Conservation (phyloP, 2,888 invertebrate genomes). For the Zelleria hepariella region DNA sequence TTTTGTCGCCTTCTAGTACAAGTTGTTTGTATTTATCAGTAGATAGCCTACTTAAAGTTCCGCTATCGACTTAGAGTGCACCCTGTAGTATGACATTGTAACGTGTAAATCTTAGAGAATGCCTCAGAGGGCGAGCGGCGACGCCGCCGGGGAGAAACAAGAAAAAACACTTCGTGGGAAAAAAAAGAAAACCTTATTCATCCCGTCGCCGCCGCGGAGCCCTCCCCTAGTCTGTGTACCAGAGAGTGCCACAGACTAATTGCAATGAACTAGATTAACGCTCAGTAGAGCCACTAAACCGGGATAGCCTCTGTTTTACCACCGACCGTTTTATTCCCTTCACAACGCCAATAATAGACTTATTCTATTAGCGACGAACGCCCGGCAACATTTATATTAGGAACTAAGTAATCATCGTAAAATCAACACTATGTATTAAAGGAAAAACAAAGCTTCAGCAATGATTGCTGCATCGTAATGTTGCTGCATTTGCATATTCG, state of each 20-base stretch:
- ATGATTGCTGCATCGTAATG: background rate
- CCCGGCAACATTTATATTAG: conserved; percentile 47
- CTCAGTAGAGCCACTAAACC: conserved; percentile 54
- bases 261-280: conserved; percentile 66
- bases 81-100: conserved; percentile 18
- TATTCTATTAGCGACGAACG: conserved; percentile 52
- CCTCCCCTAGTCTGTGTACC: conserved; percentile 17
- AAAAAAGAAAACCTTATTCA: conserved; percentile 44
- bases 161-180: conserved; percentile 36
- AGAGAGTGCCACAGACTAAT: conserved; percentile 52
- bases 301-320: conserved; percentile 49
- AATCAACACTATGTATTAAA: conserved; percentile 31
- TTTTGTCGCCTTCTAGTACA: too few species aligned
- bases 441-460: background rate
- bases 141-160: conserved; percentile 21
- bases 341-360: conserved; percentile 56
- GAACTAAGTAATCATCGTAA: conserved; percentile 49
- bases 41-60: too few species aligned
- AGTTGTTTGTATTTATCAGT: too few species aligned
- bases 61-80: too few species aligned
- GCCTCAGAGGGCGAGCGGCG: conserved; percentile 25
- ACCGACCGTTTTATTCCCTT: conserved; percentile 44
- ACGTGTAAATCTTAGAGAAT: conserved; percentile 26
- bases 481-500: background rate
- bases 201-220: conserved; percentile 35